A percentile compares a stretch with the other conserved stretches of the same genome.
phyloP scores from a whole-genome alignment of 2,888 invertebrate genomes.

The Gasteruption jaculator region DNA sequence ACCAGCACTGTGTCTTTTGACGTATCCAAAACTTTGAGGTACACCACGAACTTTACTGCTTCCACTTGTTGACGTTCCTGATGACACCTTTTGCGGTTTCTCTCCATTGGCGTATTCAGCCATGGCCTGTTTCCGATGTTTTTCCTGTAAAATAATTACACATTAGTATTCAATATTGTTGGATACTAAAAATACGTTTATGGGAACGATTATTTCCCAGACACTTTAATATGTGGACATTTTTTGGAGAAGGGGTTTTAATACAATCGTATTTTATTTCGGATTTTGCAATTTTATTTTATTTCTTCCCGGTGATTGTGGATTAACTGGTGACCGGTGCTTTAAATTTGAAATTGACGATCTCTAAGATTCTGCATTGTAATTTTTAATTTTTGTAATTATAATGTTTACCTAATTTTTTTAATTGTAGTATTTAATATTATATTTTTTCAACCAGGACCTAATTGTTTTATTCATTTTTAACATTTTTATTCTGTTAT shows the following conservation, averaged over 20 bases:
- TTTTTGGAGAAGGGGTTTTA: background rate
- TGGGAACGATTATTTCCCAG: background rate
- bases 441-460: no score
- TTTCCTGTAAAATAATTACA: conserved; percentile 30
- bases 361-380: no score
- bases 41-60: conserved; percentile 68
- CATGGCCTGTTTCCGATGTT: conserved; percentile 47
- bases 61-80: conserved; percentile 50
- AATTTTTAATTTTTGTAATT: no score
- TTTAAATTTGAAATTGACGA: no score
- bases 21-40: conserved; percentile 81
- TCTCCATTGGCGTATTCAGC: conserved; percentile 47
- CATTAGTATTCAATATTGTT: background rate
- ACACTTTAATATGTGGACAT: background rate
- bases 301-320: no score
- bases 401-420: no score
- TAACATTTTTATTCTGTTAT: no score
- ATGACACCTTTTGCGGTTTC: conserved; percentile 45
- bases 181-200: conserved; percentile 1
- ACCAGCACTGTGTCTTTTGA: conserved; percentile 67
- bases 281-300: no score
- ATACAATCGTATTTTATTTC: no score
- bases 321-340: no score
- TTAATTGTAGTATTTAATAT: no score
- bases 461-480: no score